phyloP scores from a whole-genome alignment of 2,797 vertebrate genomes.

The Poecilia wingei region DNA sequence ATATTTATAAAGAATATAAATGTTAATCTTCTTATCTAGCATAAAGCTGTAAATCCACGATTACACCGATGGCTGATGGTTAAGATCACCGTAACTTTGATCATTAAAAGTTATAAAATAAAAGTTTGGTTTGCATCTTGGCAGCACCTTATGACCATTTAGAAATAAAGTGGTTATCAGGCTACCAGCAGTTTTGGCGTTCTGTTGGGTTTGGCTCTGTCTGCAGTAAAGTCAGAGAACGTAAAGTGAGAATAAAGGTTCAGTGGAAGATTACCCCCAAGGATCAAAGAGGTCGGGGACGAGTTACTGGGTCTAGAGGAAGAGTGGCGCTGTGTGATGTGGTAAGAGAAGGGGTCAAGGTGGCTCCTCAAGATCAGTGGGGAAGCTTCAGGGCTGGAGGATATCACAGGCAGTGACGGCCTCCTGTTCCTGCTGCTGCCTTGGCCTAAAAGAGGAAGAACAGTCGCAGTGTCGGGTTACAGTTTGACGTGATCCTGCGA shows the following conservation, averaged over 20 bases:
- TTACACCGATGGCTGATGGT: no score
- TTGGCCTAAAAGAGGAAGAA: slow-evolving; percentile 76
- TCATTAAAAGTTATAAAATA: no score
- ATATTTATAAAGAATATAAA: no score
- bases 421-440: slow-evolving; percentile 53
- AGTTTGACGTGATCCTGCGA: slow-evolving; percentile 5
- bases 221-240: neutral
- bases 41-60: no score
- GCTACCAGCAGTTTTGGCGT: no score
- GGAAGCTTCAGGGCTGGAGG: slow-evolving; percentile 48
- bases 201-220: neutral
- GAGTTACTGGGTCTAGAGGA: slow-evolving; percentile 66
- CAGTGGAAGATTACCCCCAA: slow-evolving; percentile 72
- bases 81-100: no score
- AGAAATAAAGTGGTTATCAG: no score
- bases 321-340: slow-evolving; percentile 53
- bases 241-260: neutral
- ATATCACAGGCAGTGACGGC: slow-evolving; percentile 55
- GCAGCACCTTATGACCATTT: no score
- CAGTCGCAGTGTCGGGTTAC: slow-evolving; percentile 54
- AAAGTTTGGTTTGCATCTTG: no score
- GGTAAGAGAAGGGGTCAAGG: slow-evolving; percentile 58
- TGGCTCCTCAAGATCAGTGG: slow-evolving; percentile 51
- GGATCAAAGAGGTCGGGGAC: slow-evolving; percentile 54
- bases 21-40: no score